Evolutionary conservation across 1,140 invertebrate genomes (phyloP).

Genomic region (Lineus longissimus): DNA sequence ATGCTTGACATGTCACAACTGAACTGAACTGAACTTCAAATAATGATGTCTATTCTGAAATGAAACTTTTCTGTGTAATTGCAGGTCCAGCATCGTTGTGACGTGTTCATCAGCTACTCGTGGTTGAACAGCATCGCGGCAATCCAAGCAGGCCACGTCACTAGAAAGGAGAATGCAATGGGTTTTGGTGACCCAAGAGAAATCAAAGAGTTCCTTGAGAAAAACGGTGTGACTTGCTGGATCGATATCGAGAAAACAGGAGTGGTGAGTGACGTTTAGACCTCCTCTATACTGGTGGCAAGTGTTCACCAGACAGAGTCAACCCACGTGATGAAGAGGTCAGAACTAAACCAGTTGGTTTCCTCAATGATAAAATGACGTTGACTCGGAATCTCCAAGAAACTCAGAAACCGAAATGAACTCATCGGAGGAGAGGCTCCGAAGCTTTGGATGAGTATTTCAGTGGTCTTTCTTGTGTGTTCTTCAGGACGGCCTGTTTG

Average conservation of each 20-base stretch:
- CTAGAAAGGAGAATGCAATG: conserved; percentile 39
- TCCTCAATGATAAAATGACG: not conserved
- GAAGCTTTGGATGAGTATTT: conserved; percentile 3
- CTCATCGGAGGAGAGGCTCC: too few species aligned
- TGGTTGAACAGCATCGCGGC: conserved; percentile 49
- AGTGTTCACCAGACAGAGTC: not conserved
- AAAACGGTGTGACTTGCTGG: conserved; percentile 45
- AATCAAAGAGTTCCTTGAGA: conserved; percentile 40
- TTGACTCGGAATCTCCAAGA: not conserved
- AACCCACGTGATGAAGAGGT: not conserved
- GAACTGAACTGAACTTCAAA: too few species aligned
- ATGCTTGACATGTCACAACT: not conserved
- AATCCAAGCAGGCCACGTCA: conserved; percentile 21
- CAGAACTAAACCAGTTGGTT: not conserved
- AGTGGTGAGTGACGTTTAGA: conserved; percentile 25
- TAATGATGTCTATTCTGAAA: not conserved
- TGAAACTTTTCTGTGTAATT: not conserved
- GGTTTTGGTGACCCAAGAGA: conserved; percentile 46
- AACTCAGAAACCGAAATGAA: too few species aligned
- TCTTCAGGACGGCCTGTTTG: conserved; percentile 43
- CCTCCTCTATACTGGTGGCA: not conserved
- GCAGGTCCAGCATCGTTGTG: not conserved
- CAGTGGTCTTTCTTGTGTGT: not conserved
- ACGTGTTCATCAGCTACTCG: conserved; percentile 48
- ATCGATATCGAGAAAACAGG: conserved; percentile 48